These are phyloP conservation scores for Tretioscincus oriximinensis DNA, from an alignment of 2,113 vertebrate species.

Conservation along the genomic window DNA sequence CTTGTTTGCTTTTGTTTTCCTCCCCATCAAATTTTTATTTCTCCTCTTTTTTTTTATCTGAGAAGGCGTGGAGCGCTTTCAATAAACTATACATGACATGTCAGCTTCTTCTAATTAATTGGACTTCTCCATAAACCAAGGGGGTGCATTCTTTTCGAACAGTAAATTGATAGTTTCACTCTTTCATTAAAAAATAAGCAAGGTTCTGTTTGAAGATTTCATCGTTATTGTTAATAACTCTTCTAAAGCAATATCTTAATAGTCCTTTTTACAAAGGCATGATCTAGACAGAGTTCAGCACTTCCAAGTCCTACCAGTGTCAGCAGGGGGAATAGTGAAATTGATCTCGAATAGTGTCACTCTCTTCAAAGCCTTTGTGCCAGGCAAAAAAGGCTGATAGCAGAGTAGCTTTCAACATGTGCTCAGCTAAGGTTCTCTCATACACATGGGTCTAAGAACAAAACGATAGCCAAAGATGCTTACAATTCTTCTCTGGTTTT, in stretches of 20 bases:
- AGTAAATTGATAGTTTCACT: slow-evolving; percentile 34
- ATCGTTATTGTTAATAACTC: slow-evolving; percentile 28
- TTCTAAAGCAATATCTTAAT: slow-evolving; percentile 68
- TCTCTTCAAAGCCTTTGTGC: background rate
- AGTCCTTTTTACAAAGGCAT: background rate
- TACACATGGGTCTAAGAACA: background rate
- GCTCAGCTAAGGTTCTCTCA: background rate
- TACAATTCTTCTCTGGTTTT: too few species aligned
- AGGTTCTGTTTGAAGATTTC: slow-evolving; percentile 35
- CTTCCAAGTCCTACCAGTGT: background rate
- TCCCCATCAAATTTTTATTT: background rate
- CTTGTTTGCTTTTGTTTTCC: background rate
- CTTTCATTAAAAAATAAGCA: slow-evolving; percentile 27
- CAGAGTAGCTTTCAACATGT: background rate
- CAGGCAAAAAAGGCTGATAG: background rate
- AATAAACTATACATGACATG: background rate
- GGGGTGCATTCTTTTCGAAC: rapidly evolving
- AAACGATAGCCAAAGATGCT: too few species aligned
- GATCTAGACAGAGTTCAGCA: background rate
- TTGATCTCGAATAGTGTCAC: background rate
- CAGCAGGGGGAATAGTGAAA: background rate
- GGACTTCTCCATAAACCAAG: background rate
- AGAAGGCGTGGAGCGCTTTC: background rate
- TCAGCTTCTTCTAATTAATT: slow-evolving; percentile 5
- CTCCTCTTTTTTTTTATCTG: rapidly evolving